Evolutionary conservation across 2,888 invertebrate species (phyloP).

Genomic region (Melinaea menophilus): DNA sequence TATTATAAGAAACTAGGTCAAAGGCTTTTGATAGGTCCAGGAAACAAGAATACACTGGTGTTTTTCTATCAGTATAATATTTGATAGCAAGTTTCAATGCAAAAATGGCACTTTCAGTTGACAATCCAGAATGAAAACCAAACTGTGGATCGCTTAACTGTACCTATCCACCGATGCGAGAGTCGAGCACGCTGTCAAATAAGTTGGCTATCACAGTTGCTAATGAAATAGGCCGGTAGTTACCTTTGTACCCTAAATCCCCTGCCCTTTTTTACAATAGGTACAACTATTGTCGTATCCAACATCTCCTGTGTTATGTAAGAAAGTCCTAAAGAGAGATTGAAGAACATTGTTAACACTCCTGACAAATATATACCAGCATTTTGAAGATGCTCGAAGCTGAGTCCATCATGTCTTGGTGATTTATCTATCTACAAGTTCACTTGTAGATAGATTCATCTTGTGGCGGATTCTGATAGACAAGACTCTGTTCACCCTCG

Average conservation of each 20-base stretch:
- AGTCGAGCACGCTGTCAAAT: conserved; percentile 6
- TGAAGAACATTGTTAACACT: neutral
- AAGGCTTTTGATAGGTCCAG: conserved; percentile 13
- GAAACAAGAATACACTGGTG: conserved; percentile 11
- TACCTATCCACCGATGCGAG: neutral
- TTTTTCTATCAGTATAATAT: conserved; percentile 2
- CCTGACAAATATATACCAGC: neutral
- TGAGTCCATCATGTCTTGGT: neutral
- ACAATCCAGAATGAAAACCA: conserved; percentile 7
- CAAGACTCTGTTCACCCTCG: neutral
- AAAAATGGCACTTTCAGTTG: conserved; percentile 11
- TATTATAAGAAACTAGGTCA: conserved; percentile 9
- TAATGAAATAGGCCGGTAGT: conserved; percentile 4
- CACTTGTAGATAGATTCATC: neutral
- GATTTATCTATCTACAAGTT: neutral
- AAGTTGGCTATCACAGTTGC: neutral
- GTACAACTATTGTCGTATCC: neutral
- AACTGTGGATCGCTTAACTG: conserved; percentile 9
- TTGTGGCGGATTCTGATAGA: neutral
- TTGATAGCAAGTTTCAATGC: conserved; percentile 9
- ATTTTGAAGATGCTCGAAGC: neutral
- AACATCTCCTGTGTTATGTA: neutral
- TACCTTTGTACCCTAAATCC: neutral
- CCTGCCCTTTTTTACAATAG: neutral
- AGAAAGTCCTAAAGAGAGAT: neutral